Evolutionary conservation across 2,113 vertebrate genomes (phyloP), one percentile per base, ranked within the genome.

Genomic region (zebrafish (Danio rerio)): DNA sequence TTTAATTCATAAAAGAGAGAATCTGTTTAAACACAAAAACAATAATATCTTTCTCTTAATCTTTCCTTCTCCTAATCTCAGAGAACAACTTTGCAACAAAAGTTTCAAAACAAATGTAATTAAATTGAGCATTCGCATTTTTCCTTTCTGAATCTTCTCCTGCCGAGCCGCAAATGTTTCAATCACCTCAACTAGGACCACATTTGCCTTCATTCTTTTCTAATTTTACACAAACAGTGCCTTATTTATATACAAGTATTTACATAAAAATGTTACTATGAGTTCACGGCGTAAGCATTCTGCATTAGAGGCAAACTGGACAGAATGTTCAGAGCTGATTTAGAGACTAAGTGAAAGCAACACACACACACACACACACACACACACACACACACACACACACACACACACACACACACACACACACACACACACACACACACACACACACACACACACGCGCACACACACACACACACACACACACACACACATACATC

Each of bases 1-100:
- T 61, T 73, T 73, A 72, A 83, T 56, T 73, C 21, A 79, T 66
- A 47, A 83, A 83, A 68, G 12, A 43, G 15, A 56, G 71, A 56
- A 56, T 42, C 21, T 11, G 8, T 55, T 16, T 53, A 43, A n/a
- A 73, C 6, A 15, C 42, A 31, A 45, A 21, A 21, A 50, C 7
- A 21, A n/a, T 45, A 65, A 12, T 15, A 47, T 11, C 16, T 10
- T 20, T n/a, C 65, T 18, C 42, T 68, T 68, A 18, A 40, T 31
- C 49, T 45, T 49, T 79, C 68, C 63, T 11, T 63, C 53, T 74
- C 47, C 43, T 42, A 43, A 31, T 31, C 31, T 31, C 31, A 73
- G 45, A 15, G 6, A 21, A 56, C 5, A 45, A 52, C 10, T 59
- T 10, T 21, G 12, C 40, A 62, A 61, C n/a, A 40, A 63, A 10